Percentiles rank a stretch among this genome's conserved stretches.
Evolutionary conservation across 2,888 invertebrate species (phyloP).

Genomic region (Idaea straminata): DNA sequence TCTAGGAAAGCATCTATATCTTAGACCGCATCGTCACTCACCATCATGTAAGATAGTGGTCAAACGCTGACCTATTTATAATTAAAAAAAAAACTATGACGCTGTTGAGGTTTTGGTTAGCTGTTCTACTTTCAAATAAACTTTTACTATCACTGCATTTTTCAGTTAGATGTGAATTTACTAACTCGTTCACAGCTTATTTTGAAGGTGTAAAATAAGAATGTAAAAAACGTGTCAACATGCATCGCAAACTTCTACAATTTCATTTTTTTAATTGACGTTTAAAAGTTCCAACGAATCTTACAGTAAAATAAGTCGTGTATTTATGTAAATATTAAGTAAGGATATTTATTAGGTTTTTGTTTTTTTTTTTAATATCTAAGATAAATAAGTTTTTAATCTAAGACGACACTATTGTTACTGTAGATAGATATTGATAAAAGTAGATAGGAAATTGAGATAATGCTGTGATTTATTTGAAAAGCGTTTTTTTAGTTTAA

Average conservation of each 20-base stretch:
- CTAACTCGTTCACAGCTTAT: too few species aligned
- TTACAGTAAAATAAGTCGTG: not conserved
- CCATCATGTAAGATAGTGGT: too few species aligned
- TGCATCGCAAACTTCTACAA: not conserved
- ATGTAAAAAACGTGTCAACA: too few species aligned
- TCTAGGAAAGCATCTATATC: too few species aligned
- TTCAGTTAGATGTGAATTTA: too few species aligned
- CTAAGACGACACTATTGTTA: constrained; percentile 55
- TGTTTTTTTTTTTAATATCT: not conserved
- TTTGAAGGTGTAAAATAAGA: too few species aligned
- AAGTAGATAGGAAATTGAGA: constrained; percentile 57
- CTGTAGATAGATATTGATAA: constrained; percentile 38
- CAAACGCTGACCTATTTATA: too few species aligned
- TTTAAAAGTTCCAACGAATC: not conserved
- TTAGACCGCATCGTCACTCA: too few species aligned
- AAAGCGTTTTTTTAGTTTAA: constrained; percentile 31
- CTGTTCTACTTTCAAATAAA: too few species aligned
- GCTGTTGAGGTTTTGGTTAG: too few species aligned
- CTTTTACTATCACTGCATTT: too few species aligned
- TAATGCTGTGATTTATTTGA: constrained; percentile 64
- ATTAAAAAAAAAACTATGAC: too few species aligned
- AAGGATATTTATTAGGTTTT: not conserved
- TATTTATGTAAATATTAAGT: not conserved
- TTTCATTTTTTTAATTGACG: not conserved
- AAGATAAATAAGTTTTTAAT: constrained; percentile 24